phyloP scores from a whole-genome alignment of 2,888 invertebrate species.

The Hypolimnas misippus region DNA sequence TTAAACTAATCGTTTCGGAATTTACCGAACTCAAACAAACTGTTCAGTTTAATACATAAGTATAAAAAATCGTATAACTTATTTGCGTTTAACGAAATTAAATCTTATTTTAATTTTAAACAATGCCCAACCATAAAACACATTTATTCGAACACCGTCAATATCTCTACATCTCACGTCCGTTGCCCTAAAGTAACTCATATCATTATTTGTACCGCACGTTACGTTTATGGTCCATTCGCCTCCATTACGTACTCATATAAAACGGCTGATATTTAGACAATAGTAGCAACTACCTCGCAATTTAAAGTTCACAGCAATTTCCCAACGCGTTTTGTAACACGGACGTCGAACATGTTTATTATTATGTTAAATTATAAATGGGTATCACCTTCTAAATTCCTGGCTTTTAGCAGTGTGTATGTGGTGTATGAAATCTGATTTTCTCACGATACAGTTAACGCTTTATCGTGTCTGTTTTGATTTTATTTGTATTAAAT shows the following conservation, averaged over 20 bases:
- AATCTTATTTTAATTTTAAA: background rate
- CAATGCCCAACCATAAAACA: background rate
- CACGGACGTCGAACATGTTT: slow-evolving; percentile 38
- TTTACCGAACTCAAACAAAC: too few relatives aligned
- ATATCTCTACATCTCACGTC: slow-evolving; percentile 22
- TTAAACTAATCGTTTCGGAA: too few relatives aligned
- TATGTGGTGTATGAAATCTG: slow-evolving; percentile 8
- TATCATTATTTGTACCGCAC: slow-evolving; percentile 51
- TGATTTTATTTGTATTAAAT: background rate
- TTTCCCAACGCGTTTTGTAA: slow-evolving; percentile 48
- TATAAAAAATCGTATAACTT: too few relatives aligned
- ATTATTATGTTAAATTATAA: slow-evolving; percentile 40
- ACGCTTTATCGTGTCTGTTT: background rate
- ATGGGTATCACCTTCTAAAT: slow-evolving; percentile 34
- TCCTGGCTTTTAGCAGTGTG: slow-evolving; percentile 15
- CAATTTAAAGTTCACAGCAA: slow-evolving; percentile 50
- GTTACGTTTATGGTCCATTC: slow-evolving; percentile 54
- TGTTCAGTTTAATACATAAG: too few relatives aligned
- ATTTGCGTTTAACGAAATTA: too few relatives aligned
- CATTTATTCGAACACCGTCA: slow-evolving; percentile 1
- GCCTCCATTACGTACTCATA: slow-evolving; percentile 49
- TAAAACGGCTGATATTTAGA: slow-evolving; percentile 60
- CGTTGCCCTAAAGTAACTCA: slow-evolving; percentile 42
- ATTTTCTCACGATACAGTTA: background rate
- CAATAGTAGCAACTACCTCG: slow-evolving; percentile 51